Base-by-base conservation (phyloP, 2,888 invertebrate species). In the Coelinius sp. region DNA sequence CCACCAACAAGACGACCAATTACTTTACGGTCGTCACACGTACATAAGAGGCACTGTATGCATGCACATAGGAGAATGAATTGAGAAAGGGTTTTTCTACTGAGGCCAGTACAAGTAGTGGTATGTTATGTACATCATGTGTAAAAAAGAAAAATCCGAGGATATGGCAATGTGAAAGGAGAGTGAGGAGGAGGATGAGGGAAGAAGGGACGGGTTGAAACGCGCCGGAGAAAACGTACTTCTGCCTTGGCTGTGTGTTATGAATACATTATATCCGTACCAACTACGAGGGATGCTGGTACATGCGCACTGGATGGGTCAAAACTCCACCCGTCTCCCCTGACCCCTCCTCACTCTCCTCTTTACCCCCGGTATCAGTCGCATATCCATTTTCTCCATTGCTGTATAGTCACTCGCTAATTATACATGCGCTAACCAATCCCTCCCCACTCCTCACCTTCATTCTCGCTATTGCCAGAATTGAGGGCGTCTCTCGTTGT, bases 401-500 rank as follows among this genome's bases (percentile, higher is more conserved):
- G 17, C 38, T 62, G 46, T 59, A 68, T 67, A 73, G 73, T 73
- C 65, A 75, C 76, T 79, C 77, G 81, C 84, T 86, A 86, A 86
- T 86, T 86, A 86, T 85, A 83, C 84, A 83, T 85, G 86, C 85
- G 83, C 83, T 85, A 84, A 85, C 85, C 85, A 82, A 83, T 79
- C 74, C 27, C 17, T 53, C 82, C 82, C 80, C 83, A 79, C 77
- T 38, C 73, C 75, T 72, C 76, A 73, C 79, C 77, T 77, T 77
- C 77, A 78, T 77, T 77, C 79, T 77, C 69, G 66, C 14, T 38
- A 27, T 69, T 59, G 8, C 67, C 22, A 20, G 46, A 31, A 24
- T 38, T 44, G 66, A 66, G 52, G 66, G 66, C 66, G 66, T 70
- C 27, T 64, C 69, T 63, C 38, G 31, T 62, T 62, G 20, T 46